Conservation (phyloP, 2,113 vertebrate species). For the Sterrhoptilus dennistouni region DNA sequence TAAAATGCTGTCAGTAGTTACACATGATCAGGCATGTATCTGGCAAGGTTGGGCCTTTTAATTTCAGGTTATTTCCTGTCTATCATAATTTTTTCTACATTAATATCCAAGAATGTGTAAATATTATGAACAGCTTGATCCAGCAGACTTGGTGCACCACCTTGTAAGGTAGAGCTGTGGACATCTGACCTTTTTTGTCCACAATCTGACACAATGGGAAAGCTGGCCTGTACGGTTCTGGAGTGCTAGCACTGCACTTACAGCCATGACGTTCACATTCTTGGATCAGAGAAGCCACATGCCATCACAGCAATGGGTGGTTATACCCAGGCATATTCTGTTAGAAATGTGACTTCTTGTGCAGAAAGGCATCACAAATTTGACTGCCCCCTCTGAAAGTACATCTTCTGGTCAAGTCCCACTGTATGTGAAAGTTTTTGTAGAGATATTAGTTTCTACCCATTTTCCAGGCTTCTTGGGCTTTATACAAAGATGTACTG, state of each 20-base stretch:
- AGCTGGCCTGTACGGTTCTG: background rate
- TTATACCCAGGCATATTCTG: background rate
- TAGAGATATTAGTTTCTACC: background rate
- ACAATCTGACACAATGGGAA: background rate
- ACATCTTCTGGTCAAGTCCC: background rate
- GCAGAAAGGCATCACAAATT: background rate
- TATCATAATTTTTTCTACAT: background rate
- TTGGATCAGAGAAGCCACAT: background rate
- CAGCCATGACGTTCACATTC: background rate
- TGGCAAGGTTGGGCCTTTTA: background rate
- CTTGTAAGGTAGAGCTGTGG: background rate
- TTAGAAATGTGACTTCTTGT: background rate
- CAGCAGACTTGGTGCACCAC: background rate
- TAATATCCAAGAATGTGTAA: background rate
- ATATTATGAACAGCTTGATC: background rate
- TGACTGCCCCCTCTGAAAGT: background rate
- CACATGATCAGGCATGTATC: rapidly evolving
- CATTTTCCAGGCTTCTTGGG: background rate
- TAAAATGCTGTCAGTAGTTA: background rate
- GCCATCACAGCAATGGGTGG: background rate
- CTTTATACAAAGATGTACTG: background rate
- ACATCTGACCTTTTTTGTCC: background rate
- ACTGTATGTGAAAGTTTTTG: background rate
- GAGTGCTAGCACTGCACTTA: background rate
- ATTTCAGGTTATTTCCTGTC: background rate